Evolutionary conservation across 2,888 invertebrate genomes (phyloP).

Genomic region (Lepidonotus clava): DNA sequence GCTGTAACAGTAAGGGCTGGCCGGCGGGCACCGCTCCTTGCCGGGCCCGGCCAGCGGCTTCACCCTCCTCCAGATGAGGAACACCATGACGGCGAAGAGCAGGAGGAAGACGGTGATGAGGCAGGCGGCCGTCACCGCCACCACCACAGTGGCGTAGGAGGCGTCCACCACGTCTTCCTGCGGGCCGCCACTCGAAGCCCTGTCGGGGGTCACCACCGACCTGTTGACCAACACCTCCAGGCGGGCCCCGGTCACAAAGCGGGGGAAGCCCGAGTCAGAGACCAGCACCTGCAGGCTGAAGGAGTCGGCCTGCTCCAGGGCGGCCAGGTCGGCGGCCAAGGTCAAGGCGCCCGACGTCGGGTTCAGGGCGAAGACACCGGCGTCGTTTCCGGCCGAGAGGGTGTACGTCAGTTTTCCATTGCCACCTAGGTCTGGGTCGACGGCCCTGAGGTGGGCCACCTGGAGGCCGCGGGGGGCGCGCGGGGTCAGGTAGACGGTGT

Average conservation of each 20-base stretch:
- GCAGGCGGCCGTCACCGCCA: conserved; percentile 49
- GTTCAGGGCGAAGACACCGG: conserved; percentile 80
- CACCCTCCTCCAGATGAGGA: conserved; percentile 43
- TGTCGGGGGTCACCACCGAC: neutral
- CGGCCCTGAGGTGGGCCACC: conserved; percentile 66
- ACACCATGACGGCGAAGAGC: conserved; percentile 52
- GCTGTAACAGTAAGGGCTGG: conserved; percentile 43
- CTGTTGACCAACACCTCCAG: conserved; percentile 38
- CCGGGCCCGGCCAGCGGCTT: neutral
- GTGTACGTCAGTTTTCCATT: conserved; percentile 67
- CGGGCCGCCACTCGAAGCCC: neutral
- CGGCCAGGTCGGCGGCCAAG: conserved; percentile 68
- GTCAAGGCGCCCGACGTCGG: conserved; percentile 79
- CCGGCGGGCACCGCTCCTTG: neutral
- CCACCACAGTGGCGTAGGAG: conserved; percentile 46
- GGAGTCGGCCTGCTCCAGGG: conserved; percentile 63
- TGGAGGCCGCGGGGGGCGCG: conserved; percentile 63
- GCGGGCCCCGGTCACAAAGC: neutral
- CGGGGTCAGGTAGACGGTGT: conserved; percentile 65
- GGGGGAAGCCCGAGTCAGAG: conserved; percentile 30
- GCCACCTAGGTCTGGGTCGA: conserved; percentile 68
- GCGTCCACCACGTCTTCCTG: conserved; percentile 12
- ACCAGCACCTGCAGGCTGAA: neutral
- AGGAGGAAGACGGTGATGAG: conserved; percentile 56
- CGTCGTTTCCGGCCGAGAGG: conserved; percentile 76